These are phyloP conservation scores for Yoshiicerus persimilis DNA, from an alignment of 1,140 invertebrate genomes.

Conservation along the genomic window DNA sequence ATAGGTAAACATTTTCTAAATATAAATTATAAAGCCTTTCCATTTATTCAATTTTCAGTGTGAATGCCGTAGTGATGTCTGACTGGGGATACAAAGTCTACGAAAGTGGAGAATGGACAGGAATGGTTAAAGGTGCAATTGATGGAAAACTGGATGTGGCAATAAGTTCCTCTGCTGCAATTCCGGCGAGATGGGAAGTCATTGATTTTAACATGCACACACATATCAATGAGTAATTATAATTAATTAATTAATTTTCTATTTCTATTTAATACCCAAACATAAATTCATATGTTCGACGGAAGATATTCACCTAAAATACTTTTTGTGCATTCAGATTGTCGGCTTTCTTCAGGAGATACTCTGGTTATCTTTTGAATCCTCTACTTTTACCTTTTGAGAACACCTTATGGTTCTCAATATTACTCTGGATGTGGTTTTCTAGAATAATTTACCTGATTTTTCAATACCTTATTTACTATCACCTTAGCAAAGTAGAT, in stretches of 20 bases:
- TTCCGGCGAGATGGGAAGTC: neutral
- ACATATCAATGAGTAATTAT: neutral
- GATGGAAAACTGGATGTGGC: neutral
- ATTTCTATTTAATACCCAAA: no score
- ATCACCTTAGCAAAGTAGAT: neutral
- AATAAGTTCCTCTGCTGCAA: neutral
- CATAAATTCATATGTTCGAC: no score
- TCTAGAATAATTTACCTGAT: neutral
- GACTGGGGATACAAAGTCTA: neutral
- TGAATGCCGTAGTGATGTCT: neutral
- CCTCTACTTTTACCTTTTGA: neutral
- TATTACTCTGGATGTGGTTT: neutral
- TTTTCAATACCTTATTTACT: neutral
- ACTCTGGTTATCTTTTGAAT: neutral
- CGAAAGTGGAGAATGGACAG: neutral
- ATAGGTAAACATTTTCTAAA: neutral
- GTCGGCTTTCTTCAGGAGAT: neutral
- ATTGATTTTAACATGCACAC: neutral
- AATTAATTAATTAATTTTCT: no score
- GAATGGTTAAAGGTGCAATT: neutral
- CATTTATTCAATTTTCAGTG: neutral
- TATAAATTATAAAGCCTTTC: no score
- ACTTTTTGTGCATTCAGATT: neutral
- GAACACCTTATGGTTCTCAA: neutral
- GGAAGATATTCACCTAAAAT: no score